Evolutionary conservation across 2,797 vertebrate genomes (phyloP).

Genomic region (Prionace glauca): DNA sequence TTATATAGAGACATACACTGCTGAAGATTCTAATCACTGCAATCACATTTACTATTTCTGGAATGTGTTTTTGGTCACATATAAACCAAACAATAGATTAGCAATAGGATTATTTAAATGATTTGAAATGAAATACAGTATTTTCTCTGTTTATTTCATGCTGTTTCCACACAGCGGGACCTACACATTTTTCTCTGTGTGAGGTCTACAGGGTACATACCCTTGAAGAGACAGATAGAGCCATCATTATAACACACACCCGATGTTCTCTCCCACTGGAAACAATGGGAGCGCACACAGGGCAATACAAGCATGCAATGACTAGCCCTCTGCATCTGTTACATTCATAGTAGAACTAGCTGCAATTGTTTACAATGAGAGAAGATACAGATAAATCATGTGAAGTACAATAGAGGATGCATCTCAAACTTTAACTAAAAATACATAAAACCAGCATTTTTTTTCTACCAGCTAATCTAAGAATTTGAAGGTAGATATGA

Average conservation of each 20-base stretch:
- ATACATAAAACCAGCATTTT: neutral
- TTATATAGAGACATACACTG: neutral
- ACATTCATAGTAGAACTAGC: neutral
- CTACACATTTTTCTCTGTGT: constrained; percentile 86
- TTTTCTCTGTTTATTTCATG: constrained; percentile 63
- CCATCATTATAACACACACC: constrained; percentile 57
- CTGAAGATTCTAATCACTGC: constrained; percentile 4
- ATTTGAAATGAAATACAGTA: constrained; percentile 82
- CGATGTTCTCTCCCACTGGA: constrained; percentile 32
- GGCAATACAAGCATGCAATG: constrained; percentile 31
- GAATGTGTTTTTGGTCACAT: constrained; percentile 63
- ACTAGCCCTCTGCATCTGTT: constrained; percentile 22
- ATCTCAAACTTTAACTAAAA: neutral
- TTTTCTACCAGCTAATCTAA: neutral
- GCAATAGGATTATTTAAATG: constrained; percentile 87
- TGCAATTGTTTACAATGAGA: neutral
- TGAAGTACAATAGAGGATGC: neutral
- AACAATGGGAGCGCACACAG: constrained; percentile 30
- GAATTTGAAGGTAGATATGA: neutral
- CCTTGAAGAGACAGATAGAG: constrained; percentile 86
- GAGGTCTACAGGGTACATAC: constrained; percentile 91
- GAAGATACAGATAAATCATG: constrained; percentile 11
- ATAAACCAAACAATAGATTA: constrained; percentile 75
- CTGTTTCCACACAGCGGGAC: constrained; percentile 65
- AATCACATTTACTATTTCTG: constrained; percentile 52